Base-by-base conservation (phyloP, 2,797 vertebrate species). In the Molossus molossus region DNA sequence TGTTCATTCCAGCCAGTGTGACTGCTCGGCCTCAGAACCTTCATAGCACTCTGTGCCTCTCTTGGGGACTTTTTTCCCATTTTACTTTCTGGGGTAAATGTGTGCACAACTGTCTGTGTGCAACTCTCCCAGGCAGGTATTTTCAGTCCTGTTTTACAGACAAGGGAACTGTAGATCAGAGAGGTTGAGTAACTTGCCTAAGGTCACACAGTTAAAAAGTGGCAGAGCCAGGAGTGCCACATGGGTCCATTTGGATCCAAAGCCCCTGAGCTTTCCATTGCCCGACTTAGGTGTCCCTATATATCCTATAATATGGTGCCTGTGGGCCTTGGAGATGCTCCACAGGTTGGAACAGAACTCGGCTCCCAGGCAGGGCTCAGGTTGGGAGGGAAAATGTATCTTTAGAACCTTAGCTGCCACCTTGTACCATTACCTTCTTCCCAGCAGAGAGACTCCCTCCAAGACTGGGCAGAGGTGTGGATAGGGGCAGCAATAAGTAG, bases 101-200 rank as follows among this genome's bases (percentile, higher is more conserved):
- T 48, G 40, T n/a, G 40, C 17, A 60, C 23, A 62, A 2, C 50
- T 53, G 14, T 86, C 65, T 20, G 21, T 1, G 3, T 15, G 67
- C 7, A 45, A 37, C 25, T 62, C 40, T 57, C 37, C 7, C 27
- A 80, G 21, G 67, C 20, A 15, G 65, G 40, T 23, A 3, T 76
- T 90, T 73, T 65, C 29, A 64, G 20, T 73, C 27, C 29, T 45
- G 1, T 64, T 88, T 97, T 95, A 64, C 45, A 67, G 89, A 65
- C 0, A 0, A 92, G 70, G 58, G 25, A 58, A 33, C 40, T 21
- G 53, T 29, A 62, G 83, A n/a, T 60, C 70, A 86, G 75, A 73
- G 89, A 90, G 53, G 27, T 21, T 58, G 70, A 81, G 76, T 64
- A 88, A 93, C 48, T 33, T 58, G 64, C 29, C 23, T 6, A 20